Evolutionary conservation across 2,888 invertebrate genomes (phyloP), one percentile per base, ranked within the genome.

Genomic region (Odiellus spinosus): DNA sequence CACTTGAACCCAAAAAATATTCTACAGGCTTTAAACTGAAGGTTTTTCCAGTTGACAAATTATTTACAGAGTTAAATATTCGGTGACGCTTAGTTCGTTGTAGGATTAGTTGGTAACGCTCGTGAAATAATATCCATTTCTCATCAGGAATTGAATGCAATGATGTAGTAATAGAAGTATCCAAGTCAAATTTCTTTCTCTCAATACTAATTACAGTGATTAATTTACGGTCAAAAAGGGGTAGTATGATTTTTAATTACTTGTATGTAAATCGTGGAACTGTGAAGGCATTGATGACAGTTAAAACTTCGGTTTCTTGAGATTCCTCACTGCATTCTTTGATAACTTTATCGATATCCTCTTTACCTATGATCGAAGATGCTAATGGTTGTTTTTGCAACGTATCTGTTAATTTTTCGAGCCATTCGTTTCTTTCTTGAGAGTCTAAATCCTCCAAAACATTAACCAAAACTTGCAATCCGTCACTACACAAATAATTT

Each of bases 1-100:
- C 14, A 15, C 36, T 36, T 6, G 17, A 15, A 15, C 17, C 36
- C 12, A 15, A 2, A 45, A 45, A 14, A 38, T 8, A 3, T 17
- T 8, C 8, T 3, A 15, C 38, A 15, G 14, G 14, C 11, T 38
- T 17, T 6, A 38, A 15, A 38, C 38, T 38, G 11, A 38, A 38
- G 26, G 26, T 26, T 26, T 26, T 26, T 26, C 8, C 26, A 6
- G 26, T 6, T 26, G 26, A 26, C 5, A 26, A 8, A 26, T 26
- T 4, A 26, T 26, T 26, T 6, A 26, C 26, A 26, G 26, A 6
- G 26, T 26, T 26, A 62, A 86, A 86, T 0, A 83, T 64, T 55
- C 82, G 78, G 61, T 86, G 83, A 2, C 84, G 73, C 17, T 74
- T 59, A 0, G 87, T 88, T 62, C 87, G 75, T 62, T 91, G 82